A percentile compares a stretch with the other conserved stretches of the same genome.
Conservation (phyloP, 2,888 invertebrate species). For the Shargacucullia verbasci region DNA sequence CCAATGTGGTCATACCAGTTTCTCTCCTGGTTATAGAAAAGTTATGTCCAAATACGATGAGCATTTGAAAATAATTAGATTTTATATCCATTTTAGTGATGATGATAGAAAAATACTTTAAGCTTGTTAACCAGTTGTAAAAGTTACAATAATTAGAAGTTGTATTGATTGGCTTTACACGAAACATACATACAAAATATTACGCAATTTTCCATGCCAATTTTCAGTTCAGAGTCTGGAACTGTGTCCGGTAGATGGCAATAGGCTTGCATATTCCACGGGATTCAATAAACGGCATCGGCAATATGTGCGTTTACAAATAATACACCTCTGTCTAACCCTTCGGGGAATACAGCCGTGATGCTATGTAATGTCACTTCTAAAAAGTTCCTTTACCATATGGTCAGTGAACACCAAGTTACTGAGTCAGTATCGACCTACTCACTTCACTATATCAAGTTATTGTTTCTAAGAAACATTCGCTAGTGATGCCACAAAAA, state of each 20-base stretch:
- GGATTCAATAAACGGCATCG: too few relatives aligned
- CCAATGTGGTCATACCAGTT: conserved; percentile 37
- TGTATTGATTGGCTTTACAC: too few relatives aligned
- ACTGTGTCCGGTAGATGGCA: too few relatives aligned
- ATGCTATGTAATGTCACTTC: too few relatives aligned
- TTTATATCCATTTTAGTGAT: neutral
- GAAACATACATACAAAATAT: too few relatives aligned
- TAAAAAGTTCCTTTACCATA: conserved; percentile 13
- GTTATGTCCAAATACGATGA: conserved; percentile 35
- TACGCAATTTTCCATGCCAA: too few relatives aligned
- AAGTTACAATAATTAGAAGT: too few relatives aligned
- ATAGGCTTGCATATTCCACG: too few relatives aligned
- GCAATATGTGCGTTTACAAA: too few relatives aligned
- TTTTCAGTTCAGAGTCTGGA: too few relatives aligned
- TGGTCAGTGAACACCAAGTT: conserved; percentile 26
- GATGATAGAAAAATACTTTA: neutral
- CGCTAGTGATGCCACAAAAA: conserved; percentile 44
- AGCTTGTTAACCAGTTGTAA: neutral
- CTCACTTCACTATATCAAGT: conserved; percentile 23
- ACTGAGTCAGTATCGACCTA: conserved; percentile 44
- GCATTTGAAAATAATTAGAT: conserved; percentile 33
- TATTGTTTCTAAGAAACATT: conserved; percentile 42
- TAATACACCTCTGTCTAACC: too few relatives aligned
- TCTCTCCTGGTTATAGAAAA: conserved; percentile 31
- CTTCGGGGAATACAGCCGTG: too few relatives aligned